Base-by-base conservation (phyloP, 2,113 vertebrate genomes). In the Heliornis fulica region DNA sequence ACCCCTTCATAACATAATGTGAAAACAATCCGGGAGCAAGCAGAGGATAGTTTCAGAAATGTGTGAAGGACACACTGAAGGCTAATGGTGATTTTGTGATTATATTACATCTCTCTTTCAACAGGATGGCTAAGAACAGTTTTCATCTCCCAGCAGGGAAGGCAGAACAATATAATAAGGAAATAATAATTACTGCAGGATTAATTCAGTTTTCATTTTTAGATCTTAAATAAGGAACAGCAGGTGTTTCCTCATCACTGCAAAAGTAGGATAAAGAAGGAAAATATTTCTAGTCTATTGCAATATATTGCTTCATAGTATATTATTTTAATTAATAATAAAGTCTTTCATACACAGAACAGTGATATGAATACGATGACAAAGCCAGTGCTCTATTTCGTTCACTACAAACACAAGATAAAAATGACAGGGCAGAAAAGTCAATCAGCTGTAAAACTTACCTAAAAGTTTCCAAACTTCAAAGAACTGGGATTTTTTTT, bases 201-300 rank as follows among this genome's bases (percentile, higher is more conserved):
- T 94, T 95, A 95, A 84, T 74, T 66, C 87, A 64, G 56, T 84
- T 89, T 91, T 64, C 60, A 56, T 68, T 91, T 94, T 75, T 71
- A 45, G 25, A 45, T 71, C 61, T 88, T 70, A 92, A 88, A 94
- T 79, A 84, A 89, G 76, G n/a, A 91, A 68, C 83, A 77, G 60
- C 18, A 76, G 74, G 90, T 76, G 65, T 85, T 86, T 19, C 9
- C n/a, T 90, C 85, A 87, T 78, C n/a, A 14, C 38, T 19, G 18
- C 23, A 86, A 72, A 94, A 90, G 29, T 19, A 81, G 38, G 66
- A 71, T 56, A 75, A 87, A 74, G 17, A 64, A 74, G 43, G 57
- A 64, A 89, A 93, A 60, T 25, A 16, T 5, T 28, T 90, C 93
- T 66, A 61, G 15, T 40, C 34, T 13, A 18, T 25, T 92, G 45